A percentile compares a stretch with the other conserved stretches of the same genome.
These are phyloP conservation scores for Ectemnius continuus DNA, from an alignment of 2,888 invertebrate species.

Conservation along the genomic window DNA sequence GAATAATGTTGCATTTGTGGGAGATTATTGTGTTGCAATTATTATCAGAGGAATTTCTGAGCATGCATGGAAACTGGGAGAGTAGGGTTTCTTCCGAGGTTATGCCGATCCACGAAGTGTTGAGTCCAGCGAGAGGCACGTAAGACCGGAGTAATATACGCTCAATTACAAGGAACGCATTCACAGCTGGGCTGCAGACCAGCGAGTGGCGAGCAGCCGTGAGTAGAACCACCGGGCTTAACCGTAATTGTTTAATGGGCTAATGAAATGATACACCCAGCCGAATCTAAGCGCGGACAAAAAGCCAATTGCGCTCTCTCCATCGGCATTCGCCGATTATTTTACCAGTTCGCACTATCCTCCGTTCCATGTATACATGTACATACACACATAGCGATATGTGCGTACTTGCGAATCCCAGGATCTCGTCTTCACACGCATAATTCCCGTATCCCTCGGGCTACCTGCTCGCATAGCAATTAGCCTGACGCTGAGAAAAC, in stretches of 20 bases:
- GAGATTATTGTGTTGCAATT: too few relatives aligned
- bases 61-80: too few relatives aligned
- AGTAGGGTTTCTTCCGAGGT: constrained; percentile 8
- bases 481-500: too few relatives aligned
- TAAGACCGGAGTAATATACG: constrained; percentile 43
- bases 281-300: constrained; percentile 69
- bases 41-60: too few relatives aligned
- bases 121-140: constrained; percentile 44
- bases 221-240: constrained; percentile 45
- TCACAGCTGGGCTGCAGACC: constrained; percentile 62
- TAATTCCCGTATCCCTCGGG: too few relatives aligned
- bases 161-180: constrained; percentile 64
- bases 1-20: too few relatives aligned
- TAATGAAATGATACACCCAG: constrained; percentile 72
- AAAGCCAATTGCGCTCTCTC: constrained; percentile 60
- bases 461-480: too few relatives aligned
- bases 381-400: not conserved
- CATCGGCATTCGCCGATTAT: constrained; percentile 57
- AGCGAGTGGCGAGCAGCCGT: constrained; percentile 32
- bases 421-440: too few relatives aligned
- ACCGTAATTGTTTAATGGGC: constrained; percentile 72
- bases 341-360: constrained; percentile 28
- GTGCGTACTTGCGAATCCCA: too few relatives aligned
- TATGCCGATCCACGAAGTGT: constrained; percentile 15
- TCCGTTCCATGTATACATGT: constrained; percentile 6